Conservation (phyloP, 1,140 invertebrate genomes). For the Amphibalanus amphitrite region DNA sequence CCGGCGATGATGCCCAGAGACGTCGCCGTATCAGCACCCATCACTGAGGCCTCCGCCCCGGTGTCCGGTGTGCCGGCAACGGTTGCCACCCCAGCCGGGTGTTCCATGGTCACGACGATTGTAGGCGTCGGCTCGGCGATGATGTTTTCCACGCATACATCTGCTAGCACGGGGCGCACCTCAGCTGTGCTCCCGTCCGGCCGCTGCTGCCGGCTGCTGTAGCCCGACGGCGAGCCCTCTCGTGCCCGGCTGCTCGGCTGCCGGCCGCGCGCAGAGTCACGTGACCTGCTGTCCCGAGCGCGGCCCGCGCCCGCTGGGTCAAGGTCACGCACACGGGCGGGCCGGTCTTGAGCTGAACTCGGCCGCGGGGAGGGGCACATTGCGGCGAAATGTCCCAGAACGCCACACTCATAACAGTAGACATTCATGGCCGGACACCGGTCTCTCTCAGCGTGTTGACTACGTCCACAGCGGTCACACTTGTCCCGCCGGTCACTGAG, state of each 20-base stretch:
- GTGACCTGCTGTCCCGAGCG: not conserved
- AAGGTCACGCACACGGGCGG: too few relatives aligned
- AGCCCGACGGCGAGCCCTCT: not conserved
- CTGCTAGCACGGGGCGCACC: not conserved
- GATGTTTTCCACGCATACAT: not conserved
- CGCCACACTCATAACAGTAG: not conserved
- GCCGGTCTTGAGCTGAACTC: too few relatives aligned
- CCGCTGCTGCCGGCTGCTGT: not conserved
- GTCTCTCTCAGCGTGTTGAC: not conserved
- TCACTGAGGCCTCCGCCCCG: constrained; percentile 6
- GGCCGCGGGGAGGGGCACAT: not conserved
- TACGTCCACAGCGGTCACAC: constrained; percentile 5
- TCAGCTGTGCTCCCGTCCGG: not conserved
- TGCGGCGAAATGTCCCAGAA: constrained; percentile 3
- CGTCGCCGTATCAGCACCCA: not conserved
- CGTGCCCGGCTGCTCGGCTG: not conserved
- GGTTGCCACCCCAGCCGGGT: not conserved
- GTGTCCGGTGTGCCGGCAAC: constrained; percentile 5
- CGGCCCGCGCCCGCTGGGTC: too few relatives aligned
- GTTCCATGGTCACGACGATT: not conserved
- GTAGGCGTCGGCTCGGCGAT: not conserved
- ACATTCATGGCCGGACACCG: not conserved
- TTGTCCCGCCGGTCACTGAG: not conserved
- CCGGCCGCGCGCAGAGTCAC: not conserved
- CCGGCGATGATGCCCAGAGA: constrained; percentile 1